These are phyloP conservation scores for Jaculus jaculus DNA, from an alignment of 2,113 vertebrate genomes.

Conservation along the genomic window DNA sequence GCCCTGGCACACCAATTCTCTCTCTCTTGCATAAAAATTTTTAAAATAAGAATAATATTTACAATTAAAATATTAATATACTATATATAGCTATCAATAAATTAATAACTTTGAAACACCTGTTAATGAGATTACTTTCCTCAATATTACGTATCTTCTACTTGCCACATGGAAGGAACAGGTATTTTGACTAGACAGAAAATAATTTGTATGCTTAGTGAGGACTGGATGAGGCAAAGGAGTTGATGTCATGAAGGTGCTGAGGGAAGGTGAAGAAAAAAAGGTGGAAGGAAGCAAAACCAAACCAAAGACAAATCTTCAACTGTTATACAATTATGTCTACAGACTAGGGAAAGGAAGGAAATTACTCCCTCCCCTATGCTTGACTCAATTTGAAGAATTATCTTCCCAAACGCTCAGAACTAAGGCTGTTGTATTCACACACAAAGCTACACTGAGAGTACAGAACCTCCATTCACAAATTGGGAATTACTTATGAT, in stretches of 20 bases:
- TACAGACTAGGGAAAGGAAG: not conserved
- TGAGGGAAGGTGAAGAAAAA: not conserved
- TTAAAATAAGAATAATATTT: not conserved
- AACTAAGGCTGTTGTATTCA: not conserved
- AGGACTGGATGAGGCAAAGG: not conserved
- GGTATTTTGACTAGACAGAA: not conserved
- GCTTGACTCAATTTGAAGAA: not conserved
- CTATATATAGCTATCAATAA: not conserved
- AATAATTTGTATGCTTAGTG: not conserved
- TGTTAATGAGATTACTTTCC: not conserved
- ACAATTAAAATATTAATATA: not conserved
- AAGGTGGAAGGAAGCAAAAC: not conserved
- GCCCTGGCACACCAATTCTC: no score
- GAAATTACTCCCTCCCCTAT: not conserved
- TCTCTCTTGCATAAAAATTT: no score
- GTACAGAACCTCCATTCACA: conserved; percentile 17
- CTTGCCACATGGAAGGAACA: not conserved
- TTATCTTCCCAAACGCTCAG: not conserved
- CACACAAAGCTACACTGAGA: not conserved
- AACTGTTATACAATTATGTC: not conserved
- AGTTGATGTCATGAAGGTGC: not conserved
- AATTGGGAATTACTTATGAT: not conserved
- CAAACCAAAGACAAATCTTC: not conserved
- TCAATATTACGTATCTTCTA: not conserved
- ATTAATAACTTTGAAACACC: not conserved